A percentile compares a stretch with the other conserved stretches of the same genome.
Conservation (phyloP, 2,113 vertebrate species). For the Thamnophis sirtalis region DNA sequence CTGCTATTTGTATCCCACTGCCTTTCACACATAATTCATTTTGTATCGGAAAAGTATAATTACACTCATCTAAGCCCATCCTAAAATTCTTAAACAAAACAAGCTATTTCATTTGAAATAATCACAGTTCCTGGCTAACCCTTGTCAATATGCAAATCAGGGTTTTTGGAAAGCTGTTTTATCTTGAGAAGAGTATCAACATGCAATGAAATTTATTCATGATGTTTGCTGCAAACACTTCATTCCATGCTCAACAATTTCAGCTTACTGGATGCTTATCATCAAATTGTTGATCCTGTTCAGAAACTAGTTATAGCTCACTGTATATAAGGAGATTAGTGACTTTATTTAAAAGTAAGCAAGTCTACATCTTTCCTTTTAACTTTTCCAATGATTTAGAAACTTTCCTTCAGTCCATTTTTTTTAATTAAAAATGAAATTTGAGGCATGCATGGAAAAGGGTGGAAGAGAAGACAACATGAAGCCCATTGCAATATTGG, state of each 20-base stretch:
- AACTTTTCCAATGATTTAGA: background rate
- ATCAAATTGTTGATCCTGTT: background rate
- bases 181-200: background rate
- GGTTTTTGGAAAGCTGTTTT: constrained; percentile 4
- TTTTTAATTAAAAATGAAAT: background rate
- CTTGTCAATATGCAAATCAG: background rate
- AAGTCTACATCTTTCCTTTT: background rate
- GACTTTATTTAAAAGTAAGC: background rate
- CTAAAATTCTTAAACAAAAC: background rate
- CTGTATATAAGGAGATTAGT: background rate
- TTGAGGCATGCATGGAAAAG: background rate
- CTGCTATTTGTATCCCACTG: background rate
- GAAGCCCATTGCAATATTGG: background rate
- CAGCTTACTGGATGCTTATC: background rate
- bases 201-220: background rate
- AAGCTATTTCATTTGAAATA: constrained; percentile 4
- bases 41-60: background rate
- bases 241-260: background rate
- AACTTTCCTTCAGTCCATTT: background rate
- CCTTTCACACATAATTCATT: background rate
- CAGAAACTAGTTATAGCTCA: background rate
- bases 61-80: background rate
- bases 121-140: background rate
- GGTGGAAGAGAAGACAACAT: background rate
- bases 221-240: background rate